A percentile compares a stretch with the other conserved stretches of the same genome.
These are phyloP conservation scores for Dryomyza anilis DNA, from an alignment of 2,888 invertebrate genomes.

Conservation along the genomic window DNA sequence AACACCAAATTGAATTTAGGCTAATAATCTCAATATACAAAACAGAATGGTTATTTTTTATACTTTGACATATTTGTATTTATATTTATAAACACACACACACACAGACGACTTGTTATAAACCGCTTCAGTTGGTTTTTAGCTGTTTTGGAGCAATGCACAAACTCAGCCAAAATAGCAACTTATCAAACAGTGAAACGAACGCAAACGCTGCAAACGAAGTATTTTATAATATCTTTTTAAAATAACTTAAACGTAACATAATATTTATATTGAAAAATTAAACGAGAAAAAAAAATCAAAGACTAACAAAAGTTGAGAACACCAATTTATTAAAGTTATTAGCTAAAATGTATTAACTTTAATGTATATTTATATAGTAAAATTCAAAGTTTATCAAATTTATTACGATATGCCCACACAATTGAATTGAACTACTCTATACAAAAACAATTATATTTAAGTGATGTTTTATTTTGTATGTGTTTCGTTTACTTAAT, in stretches of 20 bases:
- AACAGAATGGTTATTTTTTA: not conserved
- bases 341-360: not conserved
- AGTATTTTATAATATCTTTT: slow-evolving; percentile 6
- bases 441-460: too few species aligned
- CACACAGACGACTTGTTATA: not conserved
- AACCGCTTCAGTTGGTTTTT: too few species aligned
- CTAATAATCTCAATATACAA: not conserved
- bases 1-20: slow-evolving; percentile 18
- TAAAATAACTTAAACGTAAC: too few species aligned
- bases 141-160: too few species aligned
- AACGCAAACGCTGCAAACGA: too few species aligned
- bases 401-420: not conserved
- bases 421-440: too few species aligned
- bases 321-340: slow-evolving; percentile 10
- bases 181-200: too few species aligned
- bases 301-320: slow-evolving; percentile 8
- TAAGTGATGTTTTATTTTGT: not conserved
- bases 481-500: too few species aligned
- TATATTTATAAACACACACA: not conserved
- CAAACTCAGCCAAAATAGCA: too few species aligned
- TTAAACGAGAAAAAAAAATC: slow-evolving; percentile 5
- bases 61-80: not conserved
- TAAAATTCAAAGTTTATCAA: too few species aligned
- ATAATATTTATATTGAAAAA: not conserved
- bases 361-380: slow-evolving; percentile 7